Conservation (phyloP, 2,888 invertebrate species). For the Lutraria lutraria region DNA sequence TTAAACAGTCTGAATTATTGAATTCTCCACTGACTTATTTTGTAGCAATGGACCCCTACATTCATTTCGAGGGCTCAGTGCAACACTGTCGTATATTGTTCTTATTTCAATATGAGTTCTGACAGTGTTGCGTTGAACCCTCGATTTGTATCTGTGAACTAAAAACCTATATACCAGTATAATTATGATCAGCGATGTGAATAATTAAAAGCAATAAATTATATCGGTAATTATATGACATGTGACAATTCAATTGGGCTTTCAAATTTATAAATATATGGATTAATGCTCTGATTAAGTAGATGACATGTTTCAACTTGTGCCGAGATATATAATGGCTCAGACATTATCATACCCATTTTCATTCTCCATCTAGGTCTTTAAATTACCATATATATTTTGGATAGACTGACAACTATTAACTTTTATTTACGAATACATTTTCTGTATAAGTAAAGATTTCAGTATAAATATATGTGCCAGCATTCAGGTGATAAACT, state of each 20-base stretch:
- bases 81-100: no score
- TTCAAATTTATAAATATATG: not conserved
- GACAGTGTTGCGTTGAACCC: no score
- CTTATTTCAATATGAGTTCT: no score
- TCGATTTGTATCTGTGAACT: not conserved
- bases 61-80: no score
- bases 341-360: not conserved
- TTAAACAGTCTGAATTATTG: not conserved
- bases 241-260: constrained; percentile 10
- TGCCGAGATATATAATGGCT: not conserved
- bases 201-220: constrained; percentile 6
- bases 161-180: not conserved
- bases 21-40: constrained; percentile 4
- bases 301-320: not conserved
- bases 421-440: not conserved
- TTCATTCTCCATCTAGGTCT: not conserved
- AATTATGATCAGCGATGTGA: not conserved
- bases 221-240: constrained; percentile 6
- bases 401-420: not conserved
- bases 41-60: not conserved
- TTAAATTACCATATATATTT: not conserved
- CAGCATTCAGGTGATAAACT: no score
- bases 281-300: not conserved
- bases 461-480: no score
- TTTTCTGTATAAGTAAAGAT: not conserved